phyloP scores from a whole-genome alignment of 2,888 invertebrate species.

The Brenthis ino region DNA sequence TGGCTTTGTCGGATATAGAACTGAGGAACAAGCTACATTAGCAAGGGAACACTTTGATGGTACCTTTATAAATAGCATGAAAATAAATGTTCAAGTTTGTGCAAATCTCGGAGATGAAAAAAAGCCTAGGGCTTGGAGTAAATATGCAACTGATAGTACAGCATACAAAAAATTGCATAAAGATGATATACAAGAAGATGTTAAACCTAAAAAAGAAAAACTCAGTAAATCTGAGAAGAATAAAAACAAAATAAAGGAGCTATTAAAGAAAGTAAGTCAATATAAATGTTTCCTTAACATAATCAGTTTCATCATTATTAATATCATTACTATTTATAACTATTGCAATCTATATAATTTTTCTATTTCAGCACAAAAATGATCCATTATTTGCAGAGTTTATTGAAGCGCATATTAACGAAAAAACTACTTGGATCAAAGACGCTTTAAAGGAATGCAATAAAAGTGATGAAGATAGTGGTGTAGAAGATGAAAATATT shows the following conservation, averaged over 20 bases:
- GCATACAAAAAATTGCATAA: conserved; percentile 82
- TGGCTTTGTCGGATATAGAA: conserved; percentile 95
- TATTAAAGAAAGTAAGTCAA: conserved; percentile 83
- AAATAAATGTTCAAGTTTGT: conserved; percentile 90
- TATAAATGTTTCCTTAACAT: neutral
- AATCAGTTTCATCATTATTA: neutral
- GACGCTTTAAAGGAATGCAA: conserved; percentile 63
- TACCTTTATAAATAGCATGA: conserved; percentile 91
- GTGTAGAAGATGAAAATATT: conserved; percentile 57
- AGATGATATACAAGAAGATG: conserved; percentile 51
- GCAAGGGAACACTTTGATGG: conserved; percentile 92
- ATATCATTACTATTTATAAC: neutral
- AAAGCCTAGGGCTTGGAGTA: conserved; percentile 96
- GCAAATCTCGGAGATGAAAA: conserved; percentile 84
- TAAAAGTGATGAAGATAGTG: conserved; percentile 62
- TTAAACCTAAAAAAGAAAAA: conserved; percentile 60
- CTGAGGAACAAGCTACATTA: conserved; percentile 88
- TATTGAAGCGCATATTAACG: conserved; percentile 89
- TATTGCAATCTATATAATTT: neutral
- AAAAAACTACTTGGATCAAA: conserved; percentile 69
- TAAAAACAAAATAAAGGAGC: conserved; percentile 84
- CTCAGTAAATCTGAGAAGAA: conserved; percentile 62
- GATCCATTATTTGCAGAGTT: conserved; percentile 96
- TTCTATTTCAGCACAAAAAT: conserved; percentile 85
- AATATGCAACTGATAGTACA: conserved; percentile 91